Percentiles rank a stretch among this genome's conserved stretches.
These are phyloP conservation scores for Euschistus heros DNA, from an alignment of 1,140 invertebrate genomes.

Conservation along the genomic window DNA sequence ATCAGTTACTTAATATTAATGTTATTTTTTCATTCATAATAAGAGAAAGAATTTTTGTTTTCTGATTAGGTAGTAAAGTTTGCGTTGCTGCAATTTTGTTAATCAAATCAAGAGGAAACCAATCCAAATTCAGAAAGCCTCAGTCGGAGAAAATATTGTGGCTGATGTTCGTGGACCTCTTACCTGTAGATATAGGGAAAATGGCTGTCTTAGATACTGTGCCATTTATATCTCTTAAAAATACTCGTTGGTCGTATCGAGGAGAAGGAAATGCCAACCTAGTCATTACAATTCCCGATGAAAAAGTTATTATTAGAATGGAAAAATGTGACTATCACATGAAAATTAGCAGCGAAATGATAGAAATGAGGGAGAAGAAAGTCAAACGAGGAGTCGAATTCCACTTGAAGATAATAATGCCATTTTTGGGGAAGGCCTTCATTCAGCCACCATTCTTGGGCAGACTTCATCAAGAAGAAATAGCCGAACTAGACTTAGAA, in stretches of 20 bases:
- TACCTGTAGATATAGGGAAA: not conserved
- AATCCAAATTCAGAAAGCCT: too few relatives aligned
- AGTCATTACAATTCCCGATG: slow-evolving; percentile 2
- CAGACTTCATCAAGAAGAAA: not conserved
- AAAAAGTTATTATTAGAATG: slow-evolving; percentile 8
- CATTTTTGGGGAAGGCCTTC: not conserved
- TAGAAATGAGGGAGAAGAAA: not conserved
- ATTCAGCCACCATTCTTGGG: not conserved
- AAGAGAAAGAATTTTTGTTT: too few relatives aligned
- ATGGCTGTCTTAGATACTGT: slow-evolving; percentile 3
- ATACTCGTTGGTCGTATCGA: slow-evolving; percentile 1
- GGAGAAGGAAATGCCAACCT: slow-evolving; percentile 8
- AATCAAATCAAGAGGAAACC: too few relatives aligned
- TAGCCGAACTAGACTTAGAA: not conserved
- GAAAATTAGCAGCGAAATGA: not conserved
- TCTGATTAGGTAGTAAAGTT: too few relatives aligned
- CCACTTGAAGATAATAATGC: slow-evolving; percentile 1
- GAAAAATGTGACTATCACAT: not conserved
- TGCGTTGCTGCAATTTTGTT: too few relatives aligned
- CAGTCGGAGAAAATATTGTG: too few relatives aligned
- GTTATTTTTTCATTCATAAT: too few relatives aligned
- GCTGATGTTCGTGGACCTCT: too few relatives aligned
- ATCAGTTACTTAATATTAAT: too few relatives aligned
- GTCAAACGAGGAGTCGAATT: not conserved
- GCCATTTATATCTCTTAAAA: not conserved